phyloP scores from a whole-genome alignment of 2,888 invertebrate species.

The Perizoma affinitatum region DNA sequence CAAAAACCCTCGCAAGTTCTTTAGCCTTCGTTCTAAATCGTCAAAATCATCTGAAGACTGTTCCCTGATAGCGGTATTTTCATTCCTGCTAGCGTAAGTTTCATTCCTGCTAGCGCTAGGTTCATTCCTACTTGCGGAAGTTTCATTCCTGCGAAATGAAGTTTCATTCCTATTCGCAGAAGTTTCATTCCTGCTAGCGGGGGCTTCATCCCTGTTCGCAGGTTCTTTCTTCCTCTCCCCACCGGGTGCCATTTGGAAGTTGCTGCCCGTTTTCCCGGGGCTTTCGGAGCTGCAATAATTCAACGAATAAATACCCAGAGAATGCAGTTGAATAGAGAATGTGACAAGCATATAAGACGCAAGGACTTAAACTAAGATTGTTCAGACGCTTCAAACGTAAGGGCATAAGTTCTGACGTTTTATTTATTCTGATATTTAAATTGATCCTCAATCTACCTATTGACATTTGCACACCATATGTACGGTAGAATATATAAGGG shows the following conservation, averaged over 20 bases:
- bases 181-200: neutral
- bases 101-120: neutral
- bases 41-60: conserved; percentile 34
- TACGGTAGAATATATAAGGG: no score
- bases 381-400: no score
- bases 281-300: conserved; percentile 56
- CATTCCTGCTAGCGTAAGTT: neutral
- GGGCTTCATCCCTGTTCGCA: neutral
- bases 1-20: conserved; percentile 63
- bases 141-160: neutral
- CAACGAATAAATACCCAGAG: neutral
- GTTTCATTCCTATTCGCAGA: neutral
- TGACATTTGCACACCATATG: no score
- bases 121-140: neutral
- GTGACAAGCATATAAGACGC: no score
- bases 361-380: no score
- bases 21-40: conserved; percentile 61
- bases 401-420: no score
- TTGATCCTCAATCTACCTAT: no score
- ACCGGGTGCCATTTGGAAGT: conserved; percentile 75
- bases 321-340: no score
- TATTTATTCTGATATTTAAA: no score
- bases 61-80: neutral
- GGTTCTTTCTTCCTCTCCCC: conserved; percentile 55
- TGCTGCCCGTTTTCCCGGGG: conserved; percentile 55